These are phyloP conservation scores for Drosophila planitibia DNA, from an alignment of 2,888 invertebrate genomes.

Conservation along the genomic window DNA sequence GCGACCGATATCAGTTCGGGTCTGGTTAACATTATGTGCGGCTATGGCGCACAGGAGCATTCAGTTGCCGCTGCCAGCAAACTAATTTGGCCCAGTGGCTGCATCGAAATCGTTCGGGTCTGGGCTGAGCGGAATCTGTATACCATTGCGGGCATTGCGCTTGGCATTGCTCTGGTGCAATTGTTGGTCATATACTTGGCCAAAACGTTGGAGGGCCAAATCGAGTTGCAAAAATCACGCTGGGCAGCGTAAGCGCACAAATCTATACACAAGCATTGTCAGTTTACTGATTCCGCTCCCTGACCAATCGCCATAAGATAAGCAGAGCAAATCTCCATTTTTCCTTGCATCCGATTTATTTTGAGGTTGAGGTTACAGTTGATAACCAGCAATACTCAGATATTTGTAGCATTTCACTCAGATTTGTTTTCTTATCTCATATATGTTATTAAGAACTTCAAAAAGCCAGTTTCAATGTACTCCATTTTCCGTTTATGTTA, in stretches of 20 bases:
- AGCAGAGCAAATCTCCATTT: neutral
- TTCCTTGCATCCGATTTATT: neutral
- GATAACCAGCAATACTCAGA: neutral
- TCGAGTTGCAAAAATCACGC: constrained; percentile 94
- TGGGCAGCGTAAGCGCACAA: constrained; percentile 85
- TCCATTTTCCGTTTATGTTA: neutral
- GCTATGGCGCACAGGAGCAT: constrained; percentile 94
- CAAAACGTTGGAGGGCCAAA: constrained; percentile 95
- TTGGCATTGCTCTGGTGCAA: constrained; percentile 93
- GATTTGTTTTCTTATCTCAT: neutral
- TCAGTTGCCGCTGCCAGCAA: constrained; percentile 96
- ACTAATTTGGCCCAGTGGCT: constrained; percentile 96
- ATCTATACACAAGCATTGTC: constrained; percentile 11
- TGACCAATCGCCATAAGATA: constrained; percentile 15
- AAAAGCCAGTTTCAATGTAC: neutral
- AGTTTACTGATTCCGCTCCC: constrained; percentile 1
- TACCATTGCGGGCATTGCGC: constrained; percentile 93
- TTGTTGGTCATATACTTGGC: constrained; percentile 95
- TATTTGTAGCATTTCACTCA: neutral
- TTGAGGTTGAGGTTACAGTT: neutral
- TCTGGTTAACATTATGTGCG: constrained; percentile 96
- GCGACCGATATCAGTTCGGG: constrained; percentile 95
- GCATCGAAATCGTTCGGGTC: constrained; percentile 94
- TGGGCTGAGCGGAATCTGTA: constrained; percentile 96
- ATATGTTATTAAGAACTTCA: neutral